These are phyloP conservation scores for Drosophila murphyi DNA, from an alignment of 1,140 invertebrate species.

Conservation along the genomic window DNA sequence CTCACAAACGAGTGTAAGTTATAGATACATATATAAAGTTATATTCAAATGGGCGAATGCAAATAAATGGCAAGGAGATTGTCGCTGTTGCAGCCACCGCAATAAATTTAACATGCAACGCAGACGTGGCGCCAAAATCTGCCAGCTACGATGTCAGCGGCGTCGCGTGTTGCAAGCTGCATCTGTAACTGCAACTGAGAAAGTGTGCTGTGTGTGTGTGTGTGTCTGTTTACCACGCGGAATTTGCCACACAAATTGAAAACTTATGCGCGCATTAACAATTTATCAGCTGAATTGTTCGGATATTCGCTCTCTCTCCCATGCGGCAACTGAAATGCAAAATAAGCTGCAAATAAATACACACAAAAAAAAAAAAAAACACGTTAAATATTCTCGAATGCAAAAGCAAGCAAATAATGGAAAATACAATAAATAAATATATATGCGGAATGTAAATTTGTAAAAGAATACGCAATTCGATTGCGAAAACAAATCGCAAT, in stretches of 20 bases:
- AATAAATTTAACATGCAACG: conserved; percentile 74
- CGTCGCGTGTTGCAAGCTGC: conserved; percentile 52
- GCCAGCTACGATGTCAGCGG: conserved; percentile 72
- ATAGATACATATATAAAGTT: conserved; percentile 37
- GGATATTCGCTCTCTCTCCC: conserved; percentile 50
- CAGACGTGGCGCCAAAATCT: conserved; percentile 78
- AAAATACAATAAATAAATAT: conserved; percentile 19
- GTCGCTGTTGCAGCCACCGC: conserved; percentile 67
- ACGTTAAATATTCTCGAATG: conserved; percentile 5
- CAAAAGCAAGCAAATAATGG: conserved; percentile 30
- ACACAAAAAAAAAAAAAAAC: conserved; percentile 55
- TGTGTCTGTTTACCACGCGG: conserved; percentile 37
- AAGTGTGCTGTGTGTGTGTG: conserved; percentile 17
- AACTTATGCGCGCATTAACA: conserved; percentile 79
- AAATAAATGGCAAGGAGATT: conserved; percentile 77
- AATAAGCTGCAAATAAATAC: conserved; percentile 52
- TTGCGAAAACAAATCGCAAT: neutral
- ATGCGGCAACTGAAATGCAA: conserved; percentile 68
- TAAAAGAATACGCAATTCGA: conserved; percentile 3
- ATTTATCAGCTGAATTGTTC: conserved; percentile 75
- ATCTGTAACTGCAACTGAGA: conserved; percentile 31
- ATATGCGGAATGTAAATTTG: neutral
- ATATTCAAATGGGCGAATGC: conserved; percentile 73
- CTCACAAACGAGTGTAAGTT: neutral
- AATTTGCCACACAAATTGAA: conserved; percentile 79